Evolutionary conservation across 2,797 vertebrate species (phyloP).

Genomic region (Onychomys arenicola): DNA sequence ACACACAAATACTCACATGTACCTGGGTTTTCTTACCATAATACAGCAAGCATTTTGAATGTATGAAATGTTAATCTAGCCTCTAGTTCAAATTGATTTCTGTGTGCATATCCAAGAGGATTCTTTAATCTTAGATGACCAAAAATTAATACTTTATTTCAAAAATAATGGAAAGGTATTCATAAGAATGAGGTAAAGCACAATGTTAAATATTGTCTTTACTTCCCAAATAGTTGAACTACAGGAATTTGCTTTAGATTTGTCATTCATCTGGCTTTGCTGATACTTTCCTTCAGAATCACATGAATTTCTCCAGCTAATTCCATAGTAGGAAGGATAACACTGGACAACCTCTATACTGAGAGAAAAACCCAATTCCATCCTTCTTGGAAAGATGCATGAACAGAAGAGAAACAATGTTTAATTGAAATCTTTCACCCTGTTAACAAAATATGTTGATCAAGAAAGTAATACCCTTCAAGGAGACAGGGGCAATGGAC

Average conservation of each 20-base stretch:
- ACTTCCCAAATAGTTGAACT: neutral
- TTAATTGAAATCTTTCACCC: neutral
- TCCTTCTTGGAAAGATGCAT: neutral
- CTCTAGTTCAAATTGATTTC: neutral
- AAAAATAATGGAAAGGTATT: neutral
- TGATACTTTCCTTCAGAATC: neutral
- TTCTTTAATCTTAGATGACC: neutral
- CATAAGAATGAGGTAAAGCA: neutral
- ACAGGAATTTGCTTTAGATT: neutral
- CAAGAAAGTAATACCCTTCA: neutral
- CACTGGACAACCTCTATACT: fast-evolving
- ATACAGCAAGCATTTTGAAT: neutral
- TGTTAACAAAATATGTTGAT: neutral
- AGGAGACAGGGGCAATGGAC: neutral
- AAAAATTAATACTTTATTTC: neutral
- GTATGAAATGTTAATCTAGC: neutral
- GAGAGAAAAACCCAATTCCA: neutral
- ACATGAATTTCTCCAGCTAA: neutral
- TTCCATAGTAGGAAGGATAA: too few species aligned
- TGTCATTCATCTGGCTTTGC: neutral
- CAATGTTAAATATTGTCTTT: neutral
- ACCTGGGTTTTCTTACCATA: neutral
- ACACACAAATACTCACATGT: neutral
- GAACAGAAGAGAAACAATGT: neutral
- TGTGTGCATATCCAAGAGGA: neutral